phyloP scores from a whole-genome alignment of 1,140 invertebrate species.

The Cecropterus lyciades region DNA sequence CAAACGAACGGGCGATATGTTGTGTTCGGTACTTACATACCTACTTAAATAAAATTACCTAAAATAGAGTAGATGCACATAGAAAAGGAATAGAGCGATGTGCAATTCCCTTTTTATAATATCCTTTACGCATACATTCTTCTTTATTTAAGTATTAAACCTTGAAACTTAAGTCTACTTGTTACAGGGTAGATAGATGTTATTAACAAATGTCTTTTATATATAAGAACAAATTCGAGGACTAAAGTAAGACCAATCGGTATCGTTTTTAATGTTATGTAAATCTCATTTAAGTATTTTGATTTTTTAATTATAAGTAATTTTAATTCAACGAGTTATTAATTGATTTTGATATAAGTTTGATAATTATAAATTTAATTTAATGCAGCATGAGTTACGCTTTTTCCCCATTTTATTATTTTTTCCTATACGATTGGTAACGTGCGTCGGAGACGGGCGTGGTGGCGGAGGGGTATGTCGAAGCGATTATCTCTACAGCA shows the following conservation, averaged over 20 bases:
- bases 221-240: constrained; percentile 18
- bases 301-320: constrained; percentile 28
- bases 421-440: constrained; percentile 55
- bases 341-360: constrained; percentile 25
- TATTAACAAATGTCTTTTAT: constrained; percentile 13
- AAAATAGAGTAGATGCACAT: constrained; percentile 67
- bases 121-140: constrained; percentile 37
- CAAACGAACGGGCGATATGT: constrained; percentile 39
- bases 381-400: constrained; percentile 73
- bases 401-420: constrained; percentile 64
- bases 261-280: constrained; percentile 23
- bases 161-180: constrained; percentile 32
- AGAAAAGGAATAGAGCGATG: constrained; percentile 61
- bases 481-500: constrained; percentile 22
- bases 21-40: constrained; percentile 38
- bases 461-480: constrained; percentile 27
- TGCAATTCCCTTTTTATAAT: constrained; percentile 56
- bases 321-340: constrained; percentile 22
- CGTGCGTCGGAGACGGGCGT: constrained; percentile 43
- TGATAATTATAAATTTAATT: constrained; percentile 47
- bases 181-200: constrained; percentile 29
- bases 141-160: constrained; percentile 25
- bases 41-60: constrained; percentile 36
- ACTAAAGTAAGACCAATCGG: constrained; percentile 20
- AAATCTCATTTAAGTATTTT: constrained; percentile 29